Conservation (phyloP, 1,140 invertebrate species). For the Drosophila parvula region DNA sequence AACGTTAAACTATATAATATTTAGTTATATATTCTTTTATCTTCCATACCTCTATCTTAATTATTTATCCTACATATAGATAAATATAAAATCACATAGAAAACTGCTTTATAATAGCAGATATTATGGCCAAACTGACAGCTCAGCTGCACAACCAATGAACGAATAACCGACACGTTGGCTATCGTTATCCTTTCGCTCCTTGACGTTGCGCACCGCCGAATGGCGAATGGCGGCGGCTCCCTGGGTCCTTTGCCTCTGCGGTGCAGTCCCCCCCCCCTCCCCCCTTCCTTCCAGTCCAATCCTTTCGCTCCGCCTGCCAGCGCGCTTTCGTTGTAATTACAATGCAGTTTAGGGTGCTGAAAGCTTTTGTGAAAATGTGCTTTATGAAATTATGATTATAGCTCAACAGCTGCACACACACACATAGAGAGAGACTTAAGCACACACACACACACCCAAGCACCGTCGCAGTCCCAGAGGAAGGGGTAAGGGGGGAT, state of each 20-base stretch:
- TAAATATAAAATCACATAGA: background rate
- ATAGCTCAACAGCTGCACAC: slow-evolving; percentile 79
- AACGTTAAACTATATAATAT: background rate
- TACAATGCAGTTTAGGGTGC: slow-evolving; percentile 82
- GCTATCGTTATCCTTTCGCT: slow-evolving; percentile 77
- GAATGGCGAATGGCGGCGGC: slow-evolving; percentile 54
- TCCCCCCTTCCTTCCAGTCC: background rate
- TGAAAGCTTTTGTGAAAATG: slow-evolving; percentile 83
- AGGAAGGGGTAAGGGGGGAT: background rate
- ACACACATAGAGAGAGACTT: slow-evolving; percentile 13
- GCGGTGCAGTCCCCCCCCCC: slow-evolving; percentile 1
- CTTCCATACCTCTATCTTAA: background rate
- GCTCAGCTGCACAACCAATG: slow-evolving; percentile 29
- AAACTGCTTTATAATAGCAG: background rate
- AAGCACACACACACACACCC: slow-evolving; percentile 4
- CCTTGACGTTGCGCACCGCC: slow-evolving; percentile 61
- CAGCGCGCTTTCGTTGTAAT: slow-evolving; percentile 65
- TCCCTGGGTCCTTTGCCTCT: slow-evolving; percentile 44
- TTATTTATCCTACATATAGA: background rate
- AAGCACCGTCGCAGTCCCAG: too few species aligned
- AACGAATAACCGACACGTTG: slow-evolving; percentile 68
- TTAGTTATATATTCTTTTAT: background rate
- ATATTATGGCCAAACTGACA: slow-evolving; percentile 18
- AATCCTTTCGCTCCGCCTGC: slow-evolving; percentile 4
- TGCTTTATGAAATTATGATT: slow-evolving; percentile 83